Evolutionary conservation across 2,888 invertebrate species (phyloP).

Genomic region (Callyntrura sp.): DNA sequence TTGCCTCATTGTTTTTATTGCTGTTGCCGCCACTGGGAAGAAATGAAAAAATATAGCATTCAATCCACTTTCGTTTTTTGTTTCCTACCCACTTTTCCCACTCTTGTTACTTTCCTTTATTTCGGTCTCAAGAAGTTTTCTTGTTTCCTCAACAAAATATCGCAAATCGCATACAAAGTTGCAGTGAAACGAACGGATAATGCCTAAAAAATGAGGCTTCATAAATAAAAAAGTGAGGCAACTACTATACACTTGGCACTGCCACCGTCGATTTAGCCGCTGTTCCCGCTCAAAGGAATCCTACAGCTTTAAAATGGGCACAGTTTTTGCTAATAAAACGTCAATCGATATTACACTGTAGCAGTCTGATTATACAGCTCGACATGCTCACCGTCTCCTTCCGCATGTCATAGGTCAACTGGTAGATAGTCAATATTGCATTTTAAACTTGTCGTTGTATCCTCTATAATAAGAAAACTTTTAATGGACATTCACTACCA

Average conservation of each 20-base stretch:
- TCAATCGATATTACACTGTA: not conserved
- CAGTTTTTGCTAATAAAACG: not conserved
- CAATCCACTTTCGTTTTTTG: slow-evolving; percentile 32
- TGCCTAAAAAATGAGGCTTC: slow-evolving; percentile 13
- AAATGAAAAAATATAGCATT: slow-evolving; percentile 49
- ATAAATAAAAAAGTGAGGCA: slow-evolving; percentile 39
- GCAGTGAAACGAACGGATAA: slow-evolving; percentile 36
- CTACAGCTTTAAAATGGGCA: not conserved
- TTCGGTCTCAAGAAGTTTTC: not conserved
- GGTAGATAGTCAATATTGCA: slow-evolving; percentile 39
- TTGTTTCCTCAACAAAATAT: slow-evolving; percentile 33
- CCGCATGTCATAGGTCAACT: slow-evolving; percentile 50
- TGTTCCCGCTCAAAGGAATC: not conserved
- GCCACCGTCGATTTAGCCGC: too few species aligned
- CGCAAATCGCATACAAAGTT: slow-evolving; percentile 14
- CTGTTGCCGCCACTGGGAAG: slow-evolving; percentile 34
- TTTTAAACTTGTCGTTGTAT: slow-evolving; percentile 19
- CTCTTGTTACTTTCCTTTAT: not conserved
- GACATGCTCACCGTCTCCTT: not conserved
- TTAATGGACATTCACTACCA: not conserved
- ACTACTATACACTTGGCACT: too few species aligned
- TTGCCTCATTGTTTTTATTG: slow-evolving; percentile 48
- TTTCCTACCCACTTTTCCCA: not conserved
- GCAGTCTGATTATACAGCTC: not conserved
- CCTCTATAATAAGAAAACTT: not conserved